Percentiles rank a stretch among this genome's conserved stretches.
These are phyloP conservation scores for Clinocottus analis DNA, from an alignment of 2,113 vertebrate species.

Conservation along the genomic window DNA sequence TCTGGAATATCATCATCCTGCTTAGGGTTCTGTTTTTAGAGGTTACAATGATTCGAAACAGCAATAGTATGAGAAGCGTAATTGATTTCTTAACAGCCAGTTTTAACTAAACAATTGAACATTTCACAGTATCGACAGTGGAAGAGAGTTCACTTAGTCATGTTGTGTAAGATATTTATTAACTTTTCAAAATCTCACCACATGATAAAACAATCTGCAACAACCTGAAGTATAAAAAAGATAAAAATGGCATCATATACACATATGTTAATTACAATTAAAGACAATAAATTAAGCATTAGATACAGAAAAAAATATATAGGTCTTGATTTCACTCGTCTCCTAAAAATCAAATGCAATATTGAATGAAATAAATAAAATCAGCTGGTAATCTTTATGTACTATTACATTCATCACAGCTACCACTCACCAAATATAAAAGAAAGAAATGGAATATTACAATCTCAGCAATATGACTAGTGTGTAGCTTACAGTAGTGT, in stretches of 20 bases:
- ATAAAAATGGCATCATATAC: slow-evolving; percentile 41
- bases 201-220: neutral
- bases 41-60: neutral
- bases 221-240: slow-evolving; percentile 48
- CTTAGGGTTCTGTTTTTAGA: neutral
- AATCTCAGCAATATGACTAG: slow-evolving; percentile 4
- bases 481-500: slow-evolving; percentile 1
- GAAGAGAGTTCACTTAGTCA: neutral
- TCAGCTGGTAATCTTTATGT: slow-evolving; percentile 41
- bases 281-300: slow-evolving; percentile 58
- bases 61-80: neutral
- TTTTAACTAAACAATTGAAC: neutral
- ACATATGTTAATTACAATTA: slow-evolving; percentile 47
- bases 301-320: slow-evolving; percentile 15
- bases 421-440: slow-evolving; percentile 56
- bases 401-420: slow-evolving; percentile 28
- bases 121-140: neutral
- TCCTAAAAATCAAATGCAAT: neutral
- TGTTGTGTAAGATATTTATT: slow-evolving; percentile 28
- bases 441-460: slow-evolving; percentile 2
- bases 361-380: slow-evolving; percentile 47
- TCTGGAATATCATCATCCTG: neutral
- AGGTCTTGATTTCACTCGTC: slow-evolving; percentile 18
- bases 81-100: neutral
- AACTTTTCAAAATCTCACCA: neutral